Evolutionary conservation across 2,797 vertebrate genomes (phyloP).

Genomic region (Typhlichthys eigenmanni): DNA sequence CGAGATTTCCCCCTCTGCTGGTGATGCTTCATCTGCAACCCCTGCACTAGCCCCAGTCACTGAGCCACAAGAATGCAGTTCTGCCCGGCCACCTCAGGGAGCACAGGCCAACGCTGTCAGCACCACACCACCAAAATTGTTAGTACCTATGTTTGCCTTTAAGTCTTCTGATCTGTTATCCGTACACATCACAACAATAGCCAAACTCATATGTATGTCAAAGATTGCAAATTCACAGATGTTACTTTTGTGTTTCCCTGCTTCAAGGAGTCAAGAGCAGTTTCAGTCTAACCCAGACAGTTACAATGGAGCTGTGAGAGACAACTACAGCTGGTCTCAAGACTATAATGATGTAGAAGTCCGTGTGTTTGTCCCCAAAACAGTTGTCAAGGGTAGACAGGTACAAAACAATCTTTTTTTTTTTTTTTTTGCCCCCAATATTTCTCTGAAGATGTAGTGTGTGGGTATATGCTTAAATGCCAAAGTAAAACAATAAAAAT

Average conservation of each 20-base stretch:
- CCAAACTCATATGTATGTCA: too few species aligned
- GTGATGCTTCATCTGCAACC: constrained; percentile 10
- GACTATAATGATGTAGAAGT: constrained; percentile 94
- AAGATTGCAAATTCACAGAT: too few species aligned
- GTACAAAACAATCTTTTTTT: constrained; percentile 65
- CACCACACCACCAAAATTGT: constrained; percentile 36
- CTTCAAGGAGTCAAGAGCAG: constrained; percentile 68
- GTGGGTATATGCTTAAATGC: too few species aligned
- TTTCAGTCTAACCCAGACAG: constrained; percentile 89
- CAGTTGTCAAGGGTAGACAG: constrained; percentile 90
- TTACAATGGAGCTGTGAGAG: constrained; percentile 92
- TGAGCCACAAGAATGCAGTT: constrained; percentile 10
- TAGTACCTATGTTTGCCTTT: constrained; percentile 25
- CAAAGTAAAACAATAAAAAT: too few species aligned
- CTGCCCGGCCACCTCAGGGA: constrained; percentile 22
- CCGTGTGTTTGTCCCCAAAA: constrained; percentile 85
- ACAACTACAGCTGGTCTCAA: constrained; percentile 95
- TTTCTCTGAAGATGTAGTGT: too few species aligned
- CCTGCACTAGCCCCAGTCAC: constrained; percentile 7
- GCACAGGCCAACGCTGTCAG: constrained; percentile 38
- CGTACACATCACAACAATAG: too few species aligned
- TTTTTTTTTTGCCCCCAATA: neutral
- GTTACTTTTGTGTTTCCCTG: too few species aligned
- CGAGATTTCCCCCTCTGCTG: neutral
- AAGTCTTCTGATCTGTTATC: neutral